Conservation (phyloP, 2,113 vertebrate species). For the Cygnus buccinator region DNA sequence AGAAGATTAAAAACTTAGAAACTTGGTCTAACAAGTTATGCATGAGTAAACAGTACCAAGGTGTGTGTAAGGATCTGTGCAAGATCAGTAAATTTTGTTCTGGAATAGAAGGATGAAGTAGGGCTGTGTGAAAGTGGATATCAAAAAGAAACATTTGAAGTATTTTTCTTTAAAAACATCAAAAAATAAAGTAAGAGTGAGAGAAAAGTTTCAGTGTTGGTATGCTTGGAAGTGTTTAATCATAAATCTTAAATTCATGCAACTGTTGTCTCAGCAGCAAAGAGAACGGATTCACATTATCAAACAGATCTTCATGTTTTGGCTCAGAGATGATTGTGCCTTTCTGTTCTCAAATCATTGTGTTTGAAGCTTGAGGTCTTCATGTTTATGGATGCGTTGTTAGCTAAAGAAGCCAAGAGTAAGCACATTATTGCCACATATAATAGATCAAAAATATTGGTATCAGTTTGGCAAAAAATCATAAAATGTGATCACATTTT, state of each 20-base stretch:
- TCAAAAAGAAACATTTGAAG: background rate
- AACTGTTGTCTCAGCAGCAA: background rate
- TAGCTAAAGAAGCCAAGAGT: background rate
- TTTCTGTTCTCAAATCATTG: background rate
- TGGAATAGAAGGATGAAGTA: background rate
- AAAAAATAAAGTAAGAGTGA: background rate
- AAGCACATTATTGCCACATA: accelerated
- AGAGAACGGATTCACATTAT: background rate
- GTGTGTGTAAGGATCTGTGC: background rate
- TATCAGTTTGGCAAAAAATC: background rate
- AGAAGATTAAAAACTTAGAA: background rate
- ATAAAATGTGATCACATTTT: background rate
- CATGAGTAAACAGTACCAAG: background rate
- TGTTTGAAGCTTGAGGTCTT: background rate
- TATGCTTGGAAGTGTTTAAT: background rate
- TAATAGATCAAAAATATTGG: background rate
- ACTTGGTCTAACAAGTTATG: background rate
- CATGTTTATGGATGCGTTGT: background rate
- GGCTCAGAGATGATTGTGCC: background rate
- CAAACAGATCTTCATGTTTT: background rate
- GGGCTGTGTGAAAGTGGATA: background rate
- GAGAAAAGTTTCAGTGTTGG: background rate
- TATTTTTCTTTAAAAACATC: background rate
- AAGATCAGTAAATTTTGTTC: background rate
- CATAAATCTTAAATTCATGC: background rate